Base-by-base conservation (phyloP, 2,888 invertebrate species). In the Patella caerulea region DNA sequence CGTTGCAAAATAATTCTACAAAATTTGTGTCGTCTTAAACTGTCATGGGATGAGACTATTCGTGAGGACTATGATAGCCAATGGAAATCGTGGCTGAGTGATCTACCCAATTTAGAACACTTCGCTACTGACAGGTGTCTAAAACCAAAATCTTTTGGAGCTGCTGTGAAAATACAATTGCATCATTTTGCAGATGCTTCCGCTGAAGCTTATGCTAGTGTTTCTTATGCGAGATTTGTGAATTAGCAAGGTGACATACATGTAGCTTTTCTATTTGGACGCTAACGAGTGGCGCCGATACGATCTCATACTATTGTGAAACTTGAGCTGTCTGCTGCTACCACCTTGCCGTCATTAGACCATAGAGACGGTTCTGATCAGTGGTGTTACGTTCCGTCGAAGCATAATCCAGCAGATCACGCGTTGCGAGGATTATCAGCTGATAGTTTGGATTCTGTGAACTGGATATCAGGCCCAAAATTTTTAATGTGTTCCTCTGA, bases 391-490 rank as follows among this genome's bases (percentile, higher is more conserved):
- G 71, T 3, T 80, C 59, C 59, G 17, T 59, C 59, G 19, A 59
- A 59, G 19, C 59, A 4, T 17, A 59, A 59, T 14, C 59, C 59
- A 15, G 59, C 59, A 59, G 59, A 59, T 59, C 59, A 59, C 19
- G 59, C n/a, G 19, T 59, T n/a, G 59, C 59, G 59, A 59, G 59
- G 59, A 59, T 59, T 59, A 59, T n/a, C n/a, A 17, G 59, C 59
- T 59, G 29, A 29, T 29, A 29, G 29, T 29, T 29, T 29, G 29
- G 29, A 29, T 29, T 29, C 29, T 29, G 29, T 29, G 29, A 29
- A 29, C 29, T 29, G 29, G 29, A 29, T 29, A 29, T 29, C 29
- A 29, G 19, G 86, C 11, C 86, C 85, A 4, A 14, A 59, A 59
- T 59, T 59, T 19, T 59, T 59, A 59, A 7, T 17, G 17, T 17